phyloP scores from a whole-genome alignment of 2,113 vertebrate species.

The Coptodon rendalli region DNA sequence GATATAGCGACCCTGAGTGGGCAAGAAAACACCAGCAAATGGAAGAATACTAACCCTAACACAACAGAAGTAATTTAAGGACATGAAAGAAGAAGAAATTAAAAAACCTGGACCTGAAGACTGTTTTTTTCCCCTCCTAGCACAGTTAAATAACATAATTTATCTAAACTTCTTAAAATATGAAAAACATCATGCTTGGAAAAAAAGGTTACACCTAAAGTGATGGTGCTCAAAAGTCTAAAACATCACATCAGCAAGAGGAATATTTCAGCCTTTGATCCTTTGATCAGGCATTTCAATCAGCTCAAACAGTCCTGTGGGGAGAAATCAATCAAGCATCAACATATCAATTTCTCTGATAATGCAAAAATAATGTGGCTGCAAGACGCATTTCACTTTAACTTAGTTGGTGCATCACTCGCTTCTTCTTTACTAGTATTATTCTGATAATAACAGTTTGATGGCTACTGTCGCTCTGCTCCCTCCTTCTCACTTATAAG shows the following conservation, averaged over 20 bases:
- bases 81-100: background rate
- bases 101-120: background rate
- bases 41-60: background rate
- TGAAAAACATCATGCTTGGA: background rate
- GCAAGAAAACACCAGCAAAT: background rate
- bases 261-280: background rate
- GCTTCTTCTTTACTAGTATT: background rate
- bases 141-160: background rate
- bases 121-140: background rate
- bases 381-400: background rate
- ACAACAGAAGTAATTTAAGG: background rate
- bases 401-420: background rate
- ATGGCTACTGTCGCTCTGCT: background rate
- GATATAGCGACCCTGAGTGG: background rate
- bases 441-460: background rate
- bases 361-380: background rate
- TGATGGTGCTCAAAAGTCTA: background rate
- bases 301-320: background rate
- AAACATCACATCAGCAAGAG: background rate
- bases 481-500: background rate
- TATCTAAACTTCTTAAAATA: background rate
- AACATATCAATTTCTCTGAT: background rate
- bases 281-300: background rate
- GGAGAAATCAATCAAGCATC: background rate
- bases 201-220: background rate